phyloP scores from a whole-genome alignment of 1,140 invertebrate species.

The Microplitis demolitor region DNA sequence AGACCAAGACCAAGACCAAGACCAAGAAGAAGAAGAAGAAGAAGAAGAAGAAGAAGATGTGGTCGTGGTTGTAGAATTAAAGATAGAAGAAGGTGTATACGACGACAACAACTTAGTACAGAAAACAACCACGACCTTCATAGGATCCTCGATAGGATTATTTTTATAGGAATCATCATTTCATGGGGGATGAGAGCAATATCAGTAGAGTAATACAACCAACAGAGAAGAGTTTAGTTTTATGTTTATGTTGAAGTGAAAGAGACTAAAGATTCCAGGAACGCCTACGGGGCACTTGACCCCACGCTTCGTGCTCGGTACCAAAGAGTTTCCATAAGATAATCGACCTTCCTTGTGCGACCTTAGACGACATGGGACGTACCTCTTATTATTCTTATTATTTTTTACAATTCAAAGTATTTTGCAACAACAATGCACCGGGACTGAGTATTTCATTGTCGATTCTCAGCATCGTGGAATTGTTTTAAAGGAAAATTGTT shows the following conservation, averaged over 20 bases:
- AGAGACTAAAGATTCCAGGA: constrained; percentile 40
- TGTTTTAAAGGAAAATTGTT: no score
- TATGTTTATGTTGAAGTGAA: neutral
- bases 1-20: neutral
- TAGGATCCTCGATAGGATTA: constrained; percentile 40
- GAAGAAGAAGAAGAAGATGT: neutral
- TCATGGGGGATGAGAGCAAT: no score
- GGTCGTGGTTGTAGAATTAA: neutral
- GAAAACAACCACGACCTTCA: constrained; percentile 26
- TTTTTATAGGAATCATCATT: constrained; percentile 27
- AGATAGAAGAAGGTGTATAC: neutral
- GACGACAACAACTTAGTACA: constrained; percentile 4
- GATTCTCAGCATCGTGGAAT: neutral
- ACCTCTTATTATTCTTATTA: no score
- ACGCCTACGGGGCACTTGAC: constrained; percentile 46
- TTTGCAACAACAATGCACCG: neutral
- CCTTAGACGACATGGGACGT: constrained; percentile 25
- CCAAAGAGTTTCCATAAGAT: constrained; percentile 25
- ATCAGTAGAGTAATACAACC: neutral
- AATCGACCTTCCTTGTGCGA: constrained; percentile 31
- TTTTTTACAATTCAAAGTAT: neutral
- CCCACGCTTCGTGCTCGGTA: constrained; percentile 28
- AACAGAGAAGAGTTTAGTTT: neutral
- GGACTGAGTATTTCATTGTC: neutral
- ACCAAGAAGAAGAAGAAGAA: neutral